These are phyloP conservation scores for Thryonomys swinderianus DNA, from an alignment of 2,113 vertebrate genomes.

Conservation along the genomic window DNA sequence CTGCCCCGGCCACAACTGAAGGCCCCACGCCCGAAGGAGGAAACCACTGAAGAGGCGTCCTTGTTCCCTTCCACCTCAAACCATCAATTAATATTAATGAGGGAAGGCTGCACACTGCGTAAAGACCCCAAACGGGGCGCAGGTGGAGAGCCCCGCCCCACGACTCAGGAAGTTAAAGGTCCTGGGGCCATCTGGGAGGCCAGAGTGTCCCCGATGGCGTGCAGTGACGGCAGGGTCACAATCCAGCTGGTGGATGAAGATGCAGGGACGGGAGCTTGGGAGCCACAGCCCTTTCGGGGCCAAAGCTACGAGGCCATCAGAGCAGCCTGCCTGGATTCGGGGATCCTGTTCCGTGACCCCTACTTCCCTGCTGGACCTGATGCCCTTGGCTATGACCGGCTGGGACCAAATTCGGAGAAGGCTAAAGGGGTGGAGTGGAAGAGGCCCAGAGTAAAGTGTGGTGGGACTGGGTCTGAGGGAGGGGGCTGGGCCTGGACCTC, in stretches of 20 bases:
- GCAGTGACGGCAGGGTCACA: constrained; percentile 48
- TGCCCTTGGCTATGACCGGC: constrained; percentile 78
- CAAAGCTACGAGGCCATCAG: constrained; percentile 78
- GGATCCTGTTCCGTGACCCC: constrained; percentile 77
- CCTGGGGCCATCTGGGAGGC: neutral
- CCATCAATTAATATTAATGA: constrained; percentile 79
- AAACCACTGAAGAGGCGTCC: constrained; percentile 72
- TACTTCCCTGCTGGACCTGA: constrained; percentile 77
- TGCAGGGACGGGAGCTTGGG: neutral
- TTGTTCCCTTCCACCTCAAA: constrained; percentile 53
- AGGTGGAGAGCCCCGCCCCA: neutral
- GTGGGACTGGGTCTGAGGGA: neutral
- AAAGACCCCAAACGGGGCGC: constrained; percentile 52
- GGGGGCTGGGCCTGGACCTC: neutral
- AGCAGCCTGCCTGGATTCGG: constrained; percentile 70
- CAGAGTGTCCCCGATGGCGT: constrained; percentile 61
- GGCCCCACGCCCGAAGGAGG: constrained; percentile 71
- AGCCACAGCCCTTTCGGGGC: constrained; percentile 53
- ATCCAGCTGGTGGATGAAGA: constrained; percentile 71
- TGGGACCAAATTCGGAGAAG: constrained; percentile 72
- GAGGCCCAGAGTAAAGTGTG: constrained; percentile 80
- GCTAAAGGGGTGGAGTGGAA: constrained; percentile 80
- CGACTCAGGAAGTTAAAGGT: constrained; percentile 77
- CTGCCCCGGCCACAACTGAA: constrained; percentile 76
- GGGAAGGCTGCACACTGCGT: neutral